Percentiles rank a stretch among this genome's conserved stretches.
These are phyloP conservation scores for Lanius collurio DNA, from an alignment of 2,113 vertebrate genomes.

Conservation along the genomic window DNA sequence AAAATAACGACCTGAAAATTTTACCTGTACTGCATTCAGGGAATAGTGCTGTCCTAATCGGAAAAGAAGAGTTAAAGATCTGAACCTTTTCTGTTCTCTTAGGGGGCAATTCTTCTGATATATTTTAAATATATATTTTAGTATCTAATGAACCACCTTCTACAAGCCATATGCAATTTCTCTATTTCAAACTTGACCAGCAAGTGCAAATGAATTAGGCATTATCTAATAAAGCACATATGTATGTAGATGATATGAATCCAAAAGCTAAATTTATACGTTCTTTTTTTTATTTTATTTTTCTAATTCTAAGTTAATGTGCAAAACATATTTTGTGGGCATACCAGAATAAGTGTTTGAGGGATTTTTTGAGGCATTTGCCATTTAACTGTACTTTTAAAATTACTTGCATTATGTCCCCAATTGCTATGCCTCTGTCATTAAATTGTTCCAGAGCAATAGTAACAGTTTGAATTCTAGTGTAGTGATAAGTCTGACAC, in stretches of 20 bases:
- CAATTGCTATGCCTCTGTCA: neutral
- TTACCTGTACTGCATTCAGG: neutral
- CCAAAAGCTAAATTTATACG: neutral
- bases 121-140: neutral
- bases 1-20: neutral
- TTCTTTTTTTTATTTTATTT: neutral
- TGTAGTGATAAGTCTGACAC: neutral
- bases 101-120: neutral
- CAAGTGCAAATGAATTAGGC: neutral
- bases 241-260: neutral
- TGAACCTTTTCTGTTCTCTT: neutral
- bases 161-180: neutral
- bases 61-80: neutral
- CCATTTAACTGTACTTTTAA: neutral
- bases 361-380: neutral
- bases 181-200: neutral
- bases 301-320: neutral
- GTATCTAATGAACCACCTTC: neutral
- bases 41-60: neutral
- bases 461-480: neutral
- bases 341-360: neutral
- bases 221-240: neutral
- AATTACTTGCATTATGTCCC: neutral
- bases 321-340: neutral
- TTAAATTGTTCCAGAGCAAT: neutral